Conservation (phyloP, 2,888 invertebrate species). For the Pseudococcus longispinus region DNA sequence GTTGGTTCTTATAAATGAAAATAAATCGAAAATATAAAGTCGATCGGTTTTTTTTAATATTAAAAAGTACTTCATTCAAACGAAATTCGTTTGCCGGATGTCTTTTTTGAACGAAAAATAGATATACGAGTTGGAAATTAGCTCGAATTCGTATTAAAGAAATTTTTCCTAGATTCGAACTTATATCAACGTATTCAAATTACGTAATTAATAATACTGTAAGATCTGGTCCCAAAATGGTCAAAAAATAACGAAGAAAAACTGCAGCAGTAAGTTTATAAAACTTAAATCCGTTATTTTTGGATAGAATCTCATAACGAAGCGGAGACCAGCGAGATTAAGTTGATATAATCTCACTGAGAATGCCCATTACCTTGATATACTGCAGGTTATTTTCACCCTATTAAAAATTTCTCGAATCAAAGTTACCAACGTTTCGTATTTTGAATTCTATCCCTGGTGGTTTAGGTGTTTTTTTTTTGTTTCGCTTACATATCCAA, state of each 20-base stretch:
- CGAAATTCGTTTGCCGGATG: background rate
- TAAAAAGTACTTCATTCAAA: background rate
- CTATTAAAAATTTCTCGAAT: slow-evolving; percentile 13
- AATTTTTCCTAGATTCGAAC: background rate
- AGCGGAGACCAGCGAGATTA: background rate
- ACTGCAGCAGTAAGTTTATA: background rate
- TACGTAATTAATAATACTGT: background rate
- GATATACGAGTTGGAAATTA: background rate
- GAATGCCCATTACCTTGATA: background rate
- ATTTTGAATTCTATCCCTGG: slow-evolving; percentile 1
- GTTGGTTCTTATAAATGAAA: background rate
- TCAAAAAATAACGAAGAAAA: background rate
- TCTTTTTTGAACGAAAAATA: background rate
- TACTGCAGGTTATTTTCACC: background rate
- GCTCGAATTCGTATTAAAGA: background rate
- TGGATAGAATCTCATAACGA: background rate
- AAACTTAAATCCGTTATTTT: background rate
- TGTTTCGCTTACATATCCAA: background rate
- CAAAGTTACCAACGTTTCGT: background rate
- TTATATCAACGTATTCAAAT: background rate
- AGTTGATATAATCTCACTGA: background rate
- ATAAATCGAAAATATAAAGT: background rate
- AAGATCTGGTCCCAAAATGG: background rate
- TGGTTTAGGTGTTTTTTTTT: too few relatives aligned
- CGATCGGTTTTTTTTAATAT: background rate